Conservation (phyloP, 1,140 invertebrate genomes). For the Fragariocoptes setiger region DNA sequence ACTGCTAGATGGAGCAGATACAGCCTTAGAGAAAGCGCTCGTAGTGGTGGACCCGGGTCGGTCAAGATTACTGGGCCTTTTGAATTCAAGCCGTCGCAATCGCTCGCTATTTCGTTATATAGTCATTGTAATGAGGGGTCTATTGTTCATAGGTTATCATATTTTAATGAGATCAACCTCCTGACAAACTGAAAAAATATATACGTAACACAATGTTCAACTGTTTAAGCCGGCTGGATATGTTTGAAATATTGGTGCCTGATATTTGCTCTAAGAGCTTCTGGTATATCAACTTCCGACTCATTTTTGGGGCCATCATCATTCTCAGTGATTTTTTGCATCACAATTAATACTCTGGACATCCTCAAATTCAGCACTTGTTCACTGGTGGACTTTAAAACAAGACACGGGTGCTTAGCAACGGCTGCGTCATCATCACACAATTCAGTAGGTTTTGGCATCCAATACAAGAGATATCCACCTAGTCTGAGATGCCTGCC, state of each 20-base stretch:
- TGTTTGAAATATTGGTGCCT: no score
- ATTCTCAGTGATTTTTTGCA: constrained; percentile 31
- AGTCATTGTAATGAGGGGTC: no score
- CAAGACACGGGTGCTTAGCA: constrained; percentile 34
- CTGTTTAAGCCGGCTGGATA: no score
- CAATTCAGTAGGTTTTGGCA: constrained; percentile 32
- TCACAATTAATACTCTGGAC: constrained; percentile 47
- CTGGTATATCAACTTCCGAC: no score
- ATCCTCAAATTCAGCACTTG: constrained; percentile 43
- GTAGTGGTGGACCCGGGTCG: not conserved
- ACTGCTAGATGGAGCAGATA: not conserved
- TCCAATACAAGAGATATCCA: constrained; percentile 59
- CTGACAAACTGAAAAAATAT: no score
- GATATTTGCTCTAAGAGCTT: no score
- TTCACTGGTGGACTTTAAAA: constrained; percentile 46
- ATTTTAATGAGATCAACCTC: no score
- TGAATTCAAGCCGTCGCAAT: not conserved
- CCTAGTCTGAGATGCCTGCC: constrained; percentile 35
- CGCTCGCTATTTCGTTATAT: not conserved
- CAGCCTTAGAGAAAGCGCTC: constrained; percentile 11
- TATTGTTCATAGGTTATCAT: no score
- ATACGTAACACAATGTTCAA: no score
- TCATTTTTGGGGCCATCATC: not conserved
- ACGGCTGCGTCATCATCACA: constrained; percentile 1
- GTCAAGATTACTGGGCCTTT: not conserved